Evolutionary conservation across 30 jellyfish, hydroid and myxozoan genomes (phyloP).

Genomic region (Haliclystus octoradiatus): DNA sequence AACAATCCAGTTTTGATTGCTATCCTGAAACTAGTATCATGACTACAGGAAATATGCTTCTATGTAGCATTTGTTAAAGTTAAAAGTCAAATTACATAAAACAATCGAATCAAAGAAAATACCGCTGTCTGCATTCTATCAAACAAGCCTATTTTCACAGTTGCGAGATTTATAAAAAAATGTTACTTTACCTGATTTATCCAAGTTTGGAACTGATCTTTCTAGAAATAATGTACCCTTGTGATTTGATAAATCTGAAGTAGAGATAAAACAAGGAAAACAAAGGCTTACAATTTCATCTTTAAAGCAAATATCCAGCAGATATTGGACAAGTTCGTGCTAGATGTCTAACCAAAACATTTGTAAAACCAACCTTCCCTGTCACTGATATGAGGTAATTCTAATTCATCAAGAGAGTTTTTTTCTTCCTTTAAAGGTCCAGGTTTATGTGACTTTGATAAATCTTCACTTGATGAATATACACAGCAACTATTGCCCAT

Average conservation of each 20-base stretch:
- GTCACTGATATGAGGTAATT: constrained; percentile 82
- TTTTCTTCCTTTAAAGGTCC: constrained; percentile 13
- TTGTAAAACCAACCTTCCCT: constrained; percentile 58
- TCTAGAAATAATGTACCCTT: constrained; percentile 68
- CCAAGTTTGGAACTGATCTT: constrained; percentile 38
- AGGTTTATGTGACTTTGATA: background rate
- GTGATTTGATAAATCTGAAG: constrained; percentile 64
- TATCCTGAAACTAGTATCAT: no score
- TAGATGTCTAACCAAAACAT: no score
- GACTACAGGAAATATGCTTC: no score
- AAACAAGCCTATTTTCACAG: no score
- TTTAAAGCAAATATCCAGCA: background rate
- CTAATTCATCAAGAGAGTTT: constrained; percentile 35
- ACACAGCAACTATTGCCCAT: constrained; percentile 90
- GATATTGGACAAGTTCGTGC: background rate
- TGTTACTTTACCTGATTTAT: background rate
- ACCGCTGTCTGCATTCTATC: no score
- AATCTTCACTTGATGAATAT: constrained; percentile 70
- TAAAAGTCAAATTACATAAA: no score
- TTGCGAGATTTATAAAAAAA: no score
- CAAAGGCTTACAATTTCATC: background rate
- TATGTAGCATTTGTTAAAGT: no score
- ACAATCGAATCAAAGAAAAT: no score
- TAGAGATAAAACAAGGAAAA: background rate
- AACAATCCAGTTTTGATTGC: no score